A percentile compares a stretch with the other conserved stretches of the same genome.
Conservation (phyloP, 2,888 invertebrate species). For the Orthonevra nobilis region DNA sequence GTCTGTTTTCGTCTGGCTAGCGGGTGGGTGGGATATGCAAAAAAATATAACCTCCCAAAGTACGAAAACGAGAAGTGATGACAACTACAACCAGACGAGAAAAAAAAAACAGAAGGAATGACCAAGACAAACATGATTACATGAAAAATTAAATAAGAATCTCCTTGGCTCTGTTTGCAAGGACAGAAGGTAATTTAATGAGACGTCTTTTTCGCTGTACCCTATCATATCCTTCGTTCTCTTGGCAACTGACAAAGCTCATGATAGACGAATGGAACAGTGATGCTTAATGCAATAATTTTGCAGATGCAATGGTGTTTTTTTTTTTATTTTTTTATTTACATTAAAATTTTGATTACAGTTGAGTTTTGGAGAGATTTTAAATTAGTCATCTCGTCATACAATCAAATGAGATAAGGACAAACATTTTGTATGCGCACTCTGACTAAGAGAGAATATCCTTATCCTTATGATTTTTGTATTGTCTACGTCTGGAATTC, state of each 20-base stretch:
- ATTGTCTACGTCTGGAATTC: not conserved
- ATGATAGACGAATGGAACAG: no score
- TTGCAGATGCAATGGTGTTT: constrained; percentile 17
- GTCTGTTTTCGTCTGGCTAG: no score
- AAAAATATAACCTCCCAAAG: no score
- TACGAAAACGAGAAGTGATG: no score
- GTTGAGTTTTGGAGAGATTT: not conserved
- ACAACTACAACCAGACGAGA: no score
- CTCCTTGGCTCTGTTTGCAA: constrained; percentile 21
- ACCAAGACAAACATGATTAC: constrained; percentile 32
- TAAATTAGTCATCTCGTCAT: not conserved
- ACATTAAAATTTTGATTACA: constrained; percentile 38
- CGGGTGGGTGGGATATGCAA: no score
- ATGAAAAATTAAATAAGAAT: constrained; percentile 42
- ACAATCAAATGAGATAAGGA: constrained; percentile 13
- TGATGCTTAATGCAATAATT: constrained; percentile 41
- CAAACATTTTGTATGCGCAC: constrained; percentile 25
- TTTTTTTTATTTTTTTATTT: constrained; percentile 15
- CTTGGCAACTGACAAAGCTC: not conserved
- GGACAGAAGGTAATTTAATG: constrained; percentile 53
- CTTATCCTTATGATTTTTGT: not conserved
- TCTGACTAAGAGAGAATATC: constrained; percentile 31
- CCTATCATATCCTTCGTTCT: not conserved
- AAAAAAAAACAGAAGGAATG: constrained; percentile 2
- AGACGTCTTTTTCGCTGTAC: constrained; percentile 11